These are phyloP conservation scores for Sarcophaga subvicina DNA, from an alignment of 2,888 invertebrate species.

Conservation along the genomic window DNA sequence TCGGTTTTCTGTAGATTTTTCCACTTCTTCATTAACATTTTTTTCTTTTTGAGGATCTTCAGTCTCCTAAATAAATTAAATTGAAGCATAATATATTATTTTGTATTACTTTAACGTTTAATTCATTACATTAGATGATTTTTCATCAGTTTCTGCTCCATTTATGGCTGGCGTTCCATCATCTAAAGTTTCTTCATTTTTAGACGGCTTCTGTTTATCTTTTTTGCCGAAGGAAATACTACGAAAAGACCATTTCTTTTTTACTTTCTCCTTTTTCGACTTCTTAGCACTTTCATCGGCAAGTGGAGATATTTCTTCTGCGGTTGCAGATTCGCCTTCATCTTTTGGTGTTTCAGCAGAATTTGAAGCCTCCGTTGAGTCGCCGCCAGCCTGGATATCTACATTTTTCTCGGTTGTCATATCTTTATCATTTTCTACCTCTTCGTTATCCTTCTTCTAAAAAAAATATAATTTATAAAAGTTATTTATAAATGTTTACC, in stretches of 20 bases:
- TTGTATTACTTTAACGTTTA: background rate
- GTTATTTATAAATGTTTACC: background rate
- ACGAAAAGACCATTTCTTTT: constrained; percentile 95
- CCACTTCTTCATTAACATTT: constrained; percentile 60
- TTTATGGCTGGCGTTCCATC: constrained; percentile 70
- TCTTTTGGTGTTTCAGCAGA: constrained; percentile 68
- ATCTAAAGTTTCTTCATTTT: constrained; percentile 83
- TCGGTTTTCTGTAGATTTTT: constrained; percentile 70
- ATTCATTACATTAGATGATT: constrained; percentile 73
- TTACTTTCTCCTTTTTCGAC: constrained; percentile 88
- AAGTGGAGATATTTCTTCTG: constrained; percentile 77
- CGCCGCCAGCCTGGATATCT: constrained; percentile 70
- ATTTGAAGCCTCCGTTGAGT: constrained; percentile 56
- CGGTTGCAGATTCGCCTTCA: constrained; percentile 67
- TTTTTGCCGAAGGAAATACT: constrained; percentile 94
- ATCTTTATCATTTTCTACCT: constrained; percentile 87
- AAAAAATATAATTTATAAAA: constrained; percentile 63
- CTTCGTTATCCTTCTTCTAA: constrained; percentile 84
- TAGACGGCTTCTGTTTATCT: constrained; percentile 92
- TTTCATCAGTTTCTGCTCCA: constrained; percentile 68
- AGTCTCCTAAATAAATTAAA: constrained; percentile 57
- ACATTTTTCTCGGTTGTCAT: constrained; percentile 85
- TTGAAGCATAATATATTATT: background rate
- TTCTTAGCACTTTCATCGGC: constrained; percentile 83
- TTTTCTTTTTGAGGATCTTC: constrained; percentile 65